phyloP scores from a whole-genome alignment of 2,797 vertebrate genomes.

The Thripadectes ignobilis region DNA sequence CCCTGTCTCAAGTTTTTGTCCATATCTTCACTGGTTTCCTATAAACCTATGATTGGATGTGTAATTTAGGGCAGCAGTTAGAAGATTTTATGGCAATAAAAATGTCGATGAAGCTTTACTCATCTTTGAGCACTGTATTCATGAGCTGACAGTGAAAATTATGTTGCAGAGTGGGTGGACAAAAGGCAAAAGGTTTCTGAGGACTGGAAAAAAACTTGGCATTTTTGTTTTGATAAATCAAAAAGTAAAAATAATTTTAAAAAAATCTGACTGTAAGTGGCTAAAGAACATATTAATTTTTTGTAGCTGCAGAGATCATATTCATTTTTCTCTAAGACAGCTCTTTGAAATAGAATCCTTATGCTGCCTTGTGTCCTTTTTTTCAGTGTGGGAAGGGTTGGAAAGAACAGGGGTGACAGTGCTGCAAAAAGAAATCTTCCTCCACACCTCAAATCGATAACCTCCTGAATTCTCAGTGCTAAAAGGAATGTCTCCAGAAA shows the following conservation, averaged over 20 bases:
- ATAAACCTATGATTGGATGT: neutral
- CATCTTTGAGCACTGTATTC: neutral
- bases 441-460: neutral
- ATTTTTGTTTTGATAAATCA: neutral
- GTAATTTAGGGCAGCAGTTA: neutral
- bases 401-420: neutral
- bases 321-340: neutral
- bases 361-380: neutral
- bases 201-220: rapidly evolving
- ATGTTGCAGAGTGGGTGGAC: too few species aligned
- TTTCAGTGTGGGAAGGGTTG: neutral
- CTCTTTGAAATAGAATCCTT: neutral
- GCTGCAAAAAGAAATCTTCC: neutral
- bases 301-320: neutral
- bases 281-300: neutral
- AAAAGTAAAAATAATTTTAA: neutral
- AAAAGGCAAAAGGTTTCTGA: neutral
- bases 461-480: neutral
- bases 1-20: neutral
- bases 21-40: neutral
- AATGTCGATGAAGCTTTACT: neutral
- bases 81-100: neutral
- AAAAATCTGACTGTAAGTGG: neutral
- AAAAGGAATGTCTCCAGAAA: neutral
- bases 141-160: neutral